Evolutionary conservation across 2,888 invertebrate species (phyloP).

Genomic region (Sepiola atlantica): DNA sequence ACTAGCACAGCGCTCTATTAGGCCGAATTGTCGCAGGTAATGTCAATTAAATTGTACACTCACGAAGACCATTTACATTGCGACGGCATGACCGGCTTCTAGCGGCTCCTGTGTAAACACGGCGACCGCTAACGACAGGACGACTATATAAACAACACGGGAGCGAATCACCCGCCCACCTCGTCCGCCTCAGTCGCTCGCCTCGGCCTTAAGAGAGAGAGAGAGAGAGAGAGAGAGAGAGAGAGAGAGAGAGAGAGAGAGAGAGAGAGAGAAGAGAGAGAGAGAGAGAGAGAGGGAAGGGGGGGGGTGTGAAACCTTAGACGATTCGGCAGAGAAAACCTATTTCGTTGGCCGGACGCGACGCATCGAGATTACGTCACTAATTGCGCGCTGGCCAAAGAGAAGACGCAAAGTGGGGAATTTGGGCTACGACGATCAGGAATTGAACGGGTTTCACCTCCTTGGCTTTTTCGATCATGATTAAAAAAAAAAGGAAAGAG

Average conservation of each 20-base stretch:
- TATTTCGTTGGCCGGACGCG: neutral
- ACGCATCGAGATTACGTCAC: conserved; percentile 3
- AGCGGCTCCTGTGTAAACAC: neutral
- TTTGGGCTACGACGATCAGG: neutral
- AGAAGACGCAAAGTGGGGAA: neutral
- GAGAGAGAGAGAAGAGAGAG: no score
- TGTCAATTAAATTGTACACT: conserved; percentile 32
- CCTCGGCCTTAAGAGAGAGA: no score
- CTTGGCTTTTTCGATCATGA: neutral
- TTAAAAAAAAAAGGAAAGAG: neutral
- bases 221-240: no score
- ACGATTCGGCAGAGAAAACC: neutral
- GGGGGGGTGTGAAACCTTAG: neutral
- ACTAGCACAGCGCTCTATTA: conserved; percentile 6
- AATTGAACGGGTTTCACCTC: neutral
- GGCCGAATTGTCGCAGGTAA: conserved; percentile 32
- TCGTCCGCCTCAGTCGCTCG: neutral
- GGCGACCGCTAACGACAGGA: neutral
- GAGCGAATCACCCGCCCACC: neutral
- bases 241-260: no score
- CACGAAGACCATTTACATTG: conserved; percentile 22
- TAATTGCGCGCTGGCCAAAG: neutral
- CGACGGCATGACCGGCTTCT: neutral
- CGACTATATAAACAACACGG: neutral
- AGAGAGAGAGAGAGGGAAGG: no score